Evolutionary conservation across 1,140 invertebrate species (phyloP), one percentile per base, ranked within the genome.

Genomic region (Conus ventricosus): DNA sequence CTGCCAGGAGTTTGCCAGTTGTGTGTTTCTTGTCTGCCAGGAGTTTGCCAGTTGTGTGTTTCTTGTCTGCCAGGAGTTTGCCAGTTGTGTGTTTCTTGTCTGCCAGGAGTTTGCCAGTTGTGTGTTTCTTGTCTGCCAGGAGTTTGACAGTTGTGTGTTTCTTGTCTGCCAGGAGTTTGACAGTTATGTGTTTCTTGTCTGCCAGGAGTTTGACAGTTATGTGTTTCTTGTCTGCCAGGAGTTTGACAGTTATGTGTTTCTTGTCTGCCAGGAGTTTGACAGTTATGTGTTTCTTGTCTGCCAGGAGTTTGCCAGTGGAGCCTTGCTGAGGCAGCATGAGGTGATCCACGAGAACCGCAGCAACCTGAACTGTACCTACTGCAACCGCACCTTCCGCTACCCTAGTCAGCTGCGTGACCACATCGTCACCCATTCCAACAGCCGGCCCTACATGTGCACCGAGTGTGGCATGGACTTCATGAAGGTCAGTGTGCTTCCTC

Each of bases 381-480:
- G 96, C 91, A 95, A 95, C 87, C 95, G 96, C 93, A 95, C 95
- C 3, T 97, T 96, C 92, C 96, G 96, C 84, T 96, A 96, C 89
- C 95, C 95, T 85, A 96, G 95, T 91, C 95, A 96, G 60, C 92
- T 96, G 27, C 95, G 95, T 81, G 96, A 96, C 88, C 96, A 96
- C 90, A 94, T 96, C 88, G 92, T 96, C 63, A 95, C 94, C 88
- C 96, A 96, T 89, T 94, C 95, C 55, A 95, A 94, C 67, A 95
- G 95, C 75, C 95, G 96, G 85, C 95, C 95, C 57, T 96, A 95
- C 90, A 95, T 95, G 54, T 96, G 96, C 92, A 95, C 94, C 10
- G 95, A 96, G 89, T 96, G 96, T 95, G 96, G 96, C 20, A 94
- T 94, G 94, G 93, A 95, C 88, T 95, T 95, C 83, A 93, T 94